A percentile compares a stretch with the other conserved stretches of the same genome.
These are phyloP conservation scores for Epinotia brunnichana DNA, from an alignment of 2,888 invertebrate genomes.

Conservation along the genomic window DNA sequence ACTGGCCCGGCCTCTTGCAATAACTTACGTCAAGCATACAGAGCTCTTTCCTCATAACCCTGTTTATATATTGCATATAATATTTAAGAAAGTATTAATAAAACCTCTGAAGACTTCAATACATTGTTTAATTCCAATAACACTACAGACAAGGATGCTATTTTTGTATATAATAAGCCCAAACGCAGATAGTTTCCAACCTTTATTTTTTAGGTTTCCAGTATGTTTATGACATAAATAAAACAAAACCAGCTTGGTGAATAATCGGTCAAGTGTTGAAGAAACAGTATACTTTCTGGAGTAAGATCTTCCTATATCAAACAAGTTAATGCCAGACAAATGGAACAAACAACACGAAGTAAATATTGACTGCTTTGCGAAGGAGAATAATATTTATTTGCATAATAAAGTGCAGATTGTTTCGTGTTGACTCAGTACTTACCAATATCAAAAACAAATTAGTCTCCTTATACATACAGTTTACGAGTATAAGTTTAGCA, in stretches of 20 bases:
- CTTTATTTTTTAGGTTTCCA: not conserved
- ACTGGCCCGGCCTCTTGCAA: no score
- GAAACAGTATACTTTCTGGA: not conserved
- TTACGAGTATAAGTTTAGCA: not conserved
- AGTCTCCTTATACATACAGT: no score
- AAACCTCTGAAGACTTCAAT: no score
- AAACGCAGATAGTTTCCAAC: no score
- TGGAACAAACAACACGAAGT: conserved; percentile 14
- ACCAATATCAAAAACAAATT: no score
- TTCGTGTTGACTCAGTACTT: not conserved
- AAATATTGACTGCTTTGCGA: conserved; percentile 10
- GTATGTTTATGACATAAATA: not conserved
- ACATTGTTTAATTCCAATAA: no score
- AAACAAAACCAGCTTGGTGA: not conserved
- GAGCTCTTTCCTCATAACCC: no score
- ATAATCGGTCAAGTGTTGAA: not conserved
- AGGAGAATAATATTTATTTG: conserved; percentile 21
- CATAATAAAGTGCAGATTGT: conserved; percentile 10
- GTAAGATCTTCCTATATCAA: not conserved
- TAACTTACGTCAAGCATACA: no score
- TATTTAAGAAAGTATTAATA: no score
- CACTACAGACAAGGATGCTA: no score
- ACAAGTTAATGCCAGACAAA: conserved; percentile 17
- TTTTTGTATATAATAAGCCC: no score
- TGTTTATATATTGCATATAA: no score